Base-by-base conservation (phyloP, 2,797 vertebrate genomes). In the Menidia menidia region DNA sequence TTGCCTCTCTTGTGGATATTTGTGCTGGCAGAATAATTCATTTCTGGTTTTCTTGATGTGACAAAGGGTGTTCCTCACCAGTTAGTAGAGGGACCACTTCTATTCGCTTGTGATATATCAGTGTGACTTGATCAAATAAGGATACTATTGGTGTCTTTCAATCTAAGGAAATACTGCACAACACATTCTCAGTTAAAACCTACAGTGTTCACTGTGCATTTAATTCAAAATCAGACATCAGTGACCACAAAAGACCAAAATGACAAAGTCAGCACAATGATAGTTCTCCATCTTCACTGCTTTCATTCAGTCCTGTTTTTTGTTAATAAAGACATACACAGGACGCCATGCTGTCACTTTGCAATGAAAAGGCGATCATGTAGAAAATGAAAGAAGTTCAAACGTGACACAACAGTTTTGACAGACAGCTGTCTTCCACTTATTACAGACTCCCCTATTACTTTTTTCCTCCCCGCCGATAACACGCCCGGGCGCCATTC, bases 391-490 rank as follows among this genome's bases (percentile, higher is more conserved):
- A 77, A 60, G 44, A 75, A 72, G 66, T 77, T 71, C 62, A 80
- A 87, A 65, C 47, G 47, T 56, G 25, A 13, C 63, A n/a, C 0
- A 48, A 19, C 35, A 39, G 31, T 16, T 83, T 81, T 89, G 89
- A 94, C 77, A 86, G 89, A 87, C 89, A 92, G 87, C 87, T 88
- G 90, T 90, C 88, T 82, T 54, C 73, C 77, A 59, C 79, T 91
- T 71, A 80, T 88, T 79, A 75, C 63, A 67, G 41, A 35, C 51
- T 80, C 63, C 68, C 61, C 85, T 77, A 87, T 80, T 78, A 89
- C 67, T 81, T 81, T 64, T 68, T 74, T 62, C 77, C 73, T 73
- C 74, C 16, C 62, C 16, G 1, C 39, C 78, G 78, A 87, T 77
- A 77, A 80, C 77, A 71, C 33, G 54, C 63, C 4, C 41, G 35